These are phyloP conservation scores for Trachythela sp. DNA, from an alignment of 64 coral and sea anemone genomes.

Conservation along the genomic window DNA sequence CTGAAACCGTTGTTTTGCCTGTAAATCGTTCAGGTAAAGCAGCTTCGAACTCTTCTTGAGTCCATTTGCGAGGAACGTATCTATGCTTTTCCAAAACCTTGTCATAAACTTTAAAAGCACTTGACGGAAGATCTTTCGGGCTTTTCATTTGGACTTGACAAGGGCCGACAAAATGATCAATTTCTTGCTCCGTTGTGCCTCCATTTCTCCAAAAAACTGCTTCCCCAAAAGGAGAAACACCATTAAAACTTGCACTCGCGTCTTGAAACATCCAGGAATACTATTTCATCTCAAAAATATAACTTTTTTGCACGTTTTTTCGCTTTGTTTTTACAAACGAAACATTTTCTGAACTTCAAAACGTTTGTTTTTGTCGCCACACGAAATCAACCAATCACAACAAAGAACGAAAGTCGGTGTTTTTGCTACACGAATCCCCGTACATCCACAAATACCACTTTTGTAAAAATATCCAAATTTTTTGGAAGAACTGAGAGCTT, in stretches of 20 bases:
- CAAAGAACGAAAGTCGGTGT: neutral
- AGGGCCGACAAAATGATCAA: neutral
- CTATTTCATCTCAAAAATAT: neutral
- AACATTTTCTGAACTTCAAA: neutral
- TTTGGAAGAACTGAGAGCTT: too few species aligned
- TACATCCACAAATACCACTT: too few species aligned
- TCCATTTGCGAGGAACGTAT: neutral
- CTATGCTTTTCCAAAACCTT: neutral
- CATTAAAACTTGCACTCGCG: neutral
- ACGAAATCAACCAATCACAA: neutral
- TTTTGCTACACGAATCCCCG: too few species aligned
- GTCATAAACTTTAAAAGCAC: slow-evolving; percentile 12
- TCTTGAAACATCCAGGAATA: neutral
- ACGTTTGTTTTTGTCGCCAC: neutral
- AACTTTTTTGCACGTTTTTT: neutral
- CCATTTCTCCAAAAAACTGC: neutral
- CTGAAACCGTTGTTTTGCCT: neutral
- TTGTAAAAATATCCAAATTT: too few species aligned
- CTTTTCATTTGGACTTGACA: neutral
- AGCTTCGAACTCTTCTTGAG: slow-evolving; percentile 20
- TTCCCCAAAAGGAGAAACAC: neutral
- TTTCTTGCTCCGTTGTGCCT: neutral
- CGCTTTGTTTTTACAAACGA: neutral
- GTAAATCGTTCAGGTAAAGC: neutral
- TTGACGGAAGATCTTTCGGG: neutral